Evolutionary conservation across 2,888 invertebrate species (phyloP).

Genomic region (Rambutsinella grinnellia): DNA sequence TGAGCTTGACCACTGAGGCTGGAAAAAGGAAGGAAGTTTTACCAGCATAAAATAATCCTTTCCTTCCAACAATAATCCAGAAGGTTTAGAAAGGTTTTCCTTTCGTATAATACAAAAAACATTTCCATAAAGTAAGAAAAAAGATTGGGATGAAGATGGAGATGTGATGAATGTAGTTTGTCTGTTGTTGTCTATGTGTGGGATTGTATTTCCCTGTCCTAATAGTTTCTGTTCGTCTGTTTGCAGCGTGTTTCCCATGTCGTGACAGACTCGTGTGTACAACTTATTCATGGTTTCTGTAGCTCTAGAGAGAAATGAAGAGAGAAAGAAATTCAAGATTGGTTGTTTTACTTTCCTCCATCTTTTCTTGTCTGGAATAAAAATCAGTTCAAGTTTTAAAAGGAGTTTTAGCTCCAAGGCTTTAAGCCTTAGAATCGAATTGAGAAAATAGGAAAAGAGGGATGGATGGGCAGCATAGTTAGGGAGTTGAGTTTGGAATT

Average conservation of each 20-base stretch:
- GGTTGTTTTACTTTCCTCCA: not conserved
- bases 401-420: slow-evolving; percentile 24
- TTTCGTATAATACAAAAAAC: no score
- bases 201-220: not conserved
- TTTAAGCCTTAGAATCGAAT: slow-evolving; percentile 7
- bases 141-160: not conserved
- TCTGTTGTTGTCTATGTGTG: not conserved
- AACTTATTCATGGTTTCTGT: not conserved
- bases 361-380: slow-evolving; percentile 13
- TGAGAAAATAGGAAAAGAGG: slow-evolving; percentile 1
- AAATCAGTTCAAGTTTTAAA: slow-evolving; percentile 29
- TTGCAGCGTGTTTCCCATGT: not conserved
- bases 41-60: no score
- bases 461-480: slow-evolving; percentile 41
- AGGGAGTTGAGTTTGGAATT: no score
- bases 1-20: no score
- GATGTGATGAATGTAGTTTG: slow-evolving; percentile 17
- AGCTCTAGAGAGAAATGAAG: not conserved
- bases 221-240: not conserved
- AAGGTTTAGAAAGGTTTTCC: no score
- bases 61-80: no score
- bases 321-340: not conserved
- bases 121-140: not conserved
- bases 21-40: not conserved
- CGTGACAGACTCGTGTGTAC: not conserved